Conservation (phyloP, 2,888 invertebrate genomes). For the Pyrrhosoma nymphula region DNA sequence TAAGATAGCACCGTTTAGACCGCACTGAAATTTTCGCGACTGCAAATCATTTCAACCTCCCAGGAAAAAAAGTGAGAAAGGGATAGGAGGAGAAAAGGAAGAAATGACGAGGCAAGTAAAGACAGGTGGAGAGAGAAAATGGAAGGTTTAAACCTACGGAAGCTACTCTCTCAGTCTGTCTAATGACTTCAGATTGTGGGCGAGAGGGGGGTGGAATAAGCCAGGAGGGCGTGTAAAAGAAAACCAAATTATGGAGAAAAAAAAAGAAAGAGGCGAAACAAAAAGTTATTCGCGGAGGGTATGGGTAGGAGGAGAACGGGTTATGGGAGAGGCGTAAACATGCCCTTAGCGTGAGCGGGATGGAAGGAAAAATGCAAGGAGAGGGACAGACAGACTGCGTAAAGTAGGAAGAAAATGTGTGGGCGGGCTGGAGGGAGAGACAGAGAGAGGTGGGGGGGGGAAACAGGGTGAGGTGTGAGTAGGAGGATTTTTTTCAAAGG, state of each 20-base stretch:
- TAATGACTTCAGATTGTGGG: background rate
- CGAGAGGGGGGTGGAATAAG: background rate
- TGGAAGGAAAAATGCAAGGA: background rate
- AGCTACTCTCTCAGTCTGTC: slow-evolving; percentile 10
- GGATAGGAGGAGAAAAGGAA: background rate
- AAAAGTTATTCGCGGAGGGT: background rate
- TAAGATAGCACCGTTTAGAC: no score
- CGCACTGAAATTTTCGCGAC: no score
- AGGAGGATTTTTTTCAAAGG: no score
- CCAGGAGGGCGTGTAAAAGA: background rate
- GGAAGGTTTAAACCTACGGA: background rate
- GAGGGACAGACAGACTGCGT: background rate
- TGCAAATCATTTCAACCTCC: no score
- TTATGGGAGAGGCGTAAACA: background rate
- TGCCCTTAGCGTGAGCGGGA: background rate
- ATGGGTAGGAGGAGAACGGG: background rate
- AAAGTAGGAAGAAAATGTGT: background rate
- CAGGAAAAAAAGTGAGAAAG: background rate
- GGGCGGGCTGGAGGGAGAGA: background rate
- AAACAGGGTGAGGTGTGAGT: no score
- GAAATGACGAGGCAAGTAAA: no score
- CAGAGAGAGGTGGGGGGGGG: no score
- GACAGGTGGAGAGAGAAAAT: background rate
- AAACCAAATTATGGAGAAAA: background rate
- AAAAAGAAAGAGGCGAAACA: background rate